phyloP scores from a whole-genome alignment of 2,888 invertebrate species.

The Nomada ferruginata region DNA sequence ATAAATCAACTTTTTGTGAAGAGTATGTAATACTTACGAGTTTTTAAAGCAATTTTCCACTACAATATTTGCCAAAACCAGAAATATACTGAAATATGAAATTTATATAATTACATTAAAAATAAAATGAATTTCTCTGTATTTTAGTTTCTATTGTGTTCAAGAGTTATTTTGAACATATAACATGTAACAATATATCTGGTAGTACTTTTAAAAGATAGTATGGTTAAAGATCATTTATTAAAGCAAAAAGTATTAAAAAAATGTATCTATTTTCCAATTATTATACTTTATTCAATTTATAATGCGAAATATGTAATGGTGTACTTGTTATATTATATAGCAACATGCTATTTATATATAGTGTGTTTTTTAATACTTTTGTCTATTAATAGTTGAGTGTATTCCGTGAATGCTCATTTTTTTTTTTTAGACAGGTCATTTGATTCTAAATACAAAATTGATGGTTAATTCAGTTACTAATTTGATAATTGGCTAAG shows the following conservation, averaged over 20 bases:
- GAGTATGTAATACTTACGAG: slow-evolving; percentile 7
- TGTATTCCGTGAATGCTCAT: not conserved
- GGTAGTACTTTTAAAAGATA: slow-evolving; percentile 12
- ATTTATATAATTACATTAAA: slow-evolving; percentile 13
- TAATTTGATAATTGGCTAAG: not conserved
- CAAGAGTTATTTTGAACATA: slow-evolving; percentile 5
- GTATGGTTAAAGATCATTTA: slow-evolving; percentile 9
- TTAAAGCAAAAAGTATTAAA: not conserved
- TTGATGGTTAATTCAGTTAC: not conserved
- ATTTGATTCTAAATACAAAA: slow-evolving; percentile 6
- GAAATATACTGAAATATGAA: slow-evolving; percentile 22
- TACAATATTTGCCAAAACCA: slow-evolving; percentile 18
- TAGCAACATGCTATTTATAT: not conserved
- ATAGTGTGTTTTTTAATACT: not conserved
- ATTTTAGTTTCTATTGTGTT: slow-evolving; percentile 8
- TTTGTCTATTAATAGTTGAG: not conserved
- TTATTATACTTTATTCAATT: slow-evolving; percentile 17
- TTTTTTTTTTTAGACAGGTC: not conserved
- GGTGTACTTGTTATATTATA: not conserved
- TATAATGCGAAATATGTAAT: slow-evolving; percentile 16
- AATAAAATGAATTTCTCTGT: slow-evolving; percentile 16
- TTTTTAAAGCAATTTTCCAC: slow-evolving; percentile 28
- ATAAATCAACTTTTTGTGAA: slow-evolving; percentile 18
- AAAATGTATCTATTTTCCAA: not conserved
- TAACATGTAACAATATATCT: slow-evolving; percentile 14